A percentile compares a stretch with the other conserved stretches of the same genome.
phyloP scores from a whole-genome alignment of 2,888 invertebrate species.

The Mythimna albipuncta region DNA sequence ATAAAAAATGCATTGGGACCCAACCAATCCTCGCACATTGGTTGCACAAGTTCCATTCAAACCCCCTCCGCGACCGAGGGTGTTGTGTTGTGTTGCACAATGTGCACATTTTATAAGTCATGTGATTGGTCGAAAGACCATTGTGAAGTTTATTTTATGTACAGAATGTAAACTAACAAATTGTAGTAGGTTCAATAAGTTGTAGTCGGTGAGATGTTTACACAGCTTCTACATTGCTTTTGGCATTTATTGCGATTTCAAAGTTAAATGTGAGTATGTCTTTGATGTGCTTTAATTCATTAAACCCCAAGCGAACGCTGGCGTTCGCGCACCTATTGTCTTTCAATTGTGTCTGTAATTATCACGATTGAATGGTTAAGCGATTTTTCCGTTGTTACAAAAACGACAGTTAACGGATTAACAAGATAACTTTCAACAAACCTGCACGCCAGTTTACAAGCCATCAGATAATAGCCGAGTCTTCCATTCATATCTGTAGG shows the following conservation, averaged over 20 bases:
- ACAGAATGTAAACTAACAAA: too few relatives aligned
- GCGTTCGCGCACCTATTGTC: too few relatives aligned
- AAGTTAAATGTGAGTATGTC: too few relatives aligned
- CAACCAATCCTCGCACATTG: slow-evolving; percentile 10
- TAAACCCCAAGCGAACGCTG: too few relatives aligned
- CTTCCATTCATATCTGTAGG: slow-evolving; percentile 6
- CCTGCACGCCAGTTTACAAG: neutral
- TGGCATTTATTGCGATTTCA: too few relatives aligned
- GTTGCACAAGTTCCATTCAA: slow-evolving; percentile 50
- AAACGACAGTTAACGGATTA: slow-evolving; percentile 6
- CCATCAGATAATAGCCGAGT: slow-evolving; percentile 22
- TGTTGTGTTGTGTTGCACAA: slow-evolving; percentile 49
- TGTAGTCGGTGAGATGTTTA: too few relatives aligned
- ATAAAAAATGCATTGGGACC: too few relatives aligned
- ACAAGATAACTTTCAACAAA: neutral
- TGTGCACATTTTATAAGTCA: slow-evolving; percentile 9
- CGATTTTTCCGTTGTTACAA: neutral
- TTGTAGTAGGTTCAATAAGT: too few relatives aligned
- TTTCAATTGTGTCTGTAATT: too few relatives aligned
- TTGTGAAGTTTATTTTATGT: neutral
- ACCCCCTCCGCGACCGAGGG: slow-evolving; percentile 4
- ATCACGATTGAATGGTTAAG: too few relatives aligned
- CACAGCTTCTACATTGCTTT: too few relatives aligned
- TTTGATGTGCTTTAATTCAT: too few relatives aligned
- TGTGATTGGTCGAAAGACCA: slow-evolving; percentile 38